Conservation (phyloP, 1,140 invertebrate species). For the Drosophila repletoides region DNA sequence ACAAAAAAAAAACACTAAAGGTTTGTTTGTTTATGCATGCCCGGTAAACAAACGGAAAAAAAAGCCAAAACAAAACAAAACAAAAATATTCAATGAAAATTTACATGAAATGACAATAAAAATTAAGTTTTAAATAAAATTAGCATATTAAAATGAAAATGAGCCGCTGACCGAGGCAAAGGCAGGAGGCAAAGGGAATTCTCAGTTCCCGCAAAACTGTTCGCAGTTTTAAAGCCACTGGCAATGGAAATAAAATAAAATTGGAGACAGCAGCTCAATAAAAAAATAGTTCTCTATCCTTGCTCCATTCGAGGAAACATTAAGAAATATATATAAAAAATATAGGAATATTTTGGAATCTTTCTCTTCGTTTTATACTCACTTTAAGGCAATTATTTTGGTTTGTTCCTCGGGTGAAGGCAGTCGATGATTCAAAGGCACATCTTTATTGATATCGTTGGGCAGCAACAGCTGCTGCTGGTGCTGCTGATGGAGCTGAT, state of each 20-base stretch:
- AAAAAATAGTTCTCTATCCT: too few species aligned
- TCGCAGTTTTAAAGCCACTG: too few species aligned
- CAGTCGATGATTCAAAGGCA: slow-evolving; percentile 90
- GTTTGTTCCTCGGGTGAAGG: slow-evolving; percentile 92
- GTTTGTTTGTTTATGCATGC: slow-evolving; percentile 44
- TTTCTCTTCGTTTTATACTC: slow-evolving; percentile 67
- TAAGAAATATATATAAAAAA: too few species aligned
- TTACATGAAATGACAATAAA: slow-evolving; percentile 66
- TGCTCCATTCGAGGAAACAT: too few species aligned
- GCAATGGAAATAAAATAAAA: too few species aligned
- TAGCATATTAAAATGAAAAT: slow-evolving; percentile 28
- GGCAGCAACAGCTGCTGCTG: slow-evolving; percentile 62
- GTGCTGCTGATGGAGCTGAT: slow-evolving; percentile 45
- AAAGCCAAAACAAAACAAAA: slow-evolving; percentile 41
- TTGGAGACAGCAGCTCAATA: too few species aligned
- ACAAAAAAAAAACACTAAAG: slow-evolving; percentile 9
- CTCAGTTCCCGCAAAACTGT: slow-evolving; percentile 27
- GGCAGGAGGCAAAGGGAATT: neutral
- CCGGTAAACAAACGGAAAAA: slow-evolving; percentile 43
- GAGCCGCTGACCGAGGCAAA: too few species aligned
- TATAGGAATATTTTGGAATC: neutral
- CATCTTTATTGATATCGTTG: slow-evolving; percentile 85
- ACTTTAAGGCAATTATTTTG: slow-evolving; percentile 90
- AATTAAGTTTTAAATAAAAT: slow-evolving; percentile 49
- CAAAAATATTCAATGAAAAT: slow-evolving; percentile 40